phyloP scores from a whole-genome alignment of 2,113 vertebrate species.

The Dicerorhinus sumatrensis region DNA sequence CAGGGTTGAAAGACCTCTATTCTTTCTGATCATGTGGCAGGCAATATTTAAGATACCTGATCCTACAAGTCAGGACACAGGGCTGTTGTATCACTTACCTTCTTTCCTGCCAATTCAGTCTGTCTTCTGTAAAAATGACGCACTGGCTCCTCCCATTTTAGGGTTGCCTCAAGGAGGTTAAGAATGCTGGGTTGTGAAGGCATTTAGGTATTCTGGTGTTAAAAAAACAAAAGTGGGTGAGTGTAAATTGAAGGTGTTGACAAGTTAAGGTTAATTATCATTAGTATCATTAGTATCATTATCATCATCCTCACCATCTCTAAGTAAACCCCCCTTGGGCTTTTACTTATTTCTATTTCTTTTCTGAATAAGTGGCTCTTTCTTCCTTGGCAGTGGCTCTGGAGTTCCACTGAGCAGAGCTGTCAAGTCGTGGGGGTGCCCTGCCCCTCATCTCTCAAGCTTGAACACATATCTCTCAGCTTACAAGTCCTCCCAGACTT shows the following conservation, averaged over 20 bases:
- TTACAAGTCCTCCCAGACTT: neutral
- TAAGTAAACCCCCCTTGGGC: neutral
- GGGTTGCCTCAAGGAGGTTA: neutral
- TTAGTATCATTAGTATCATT: neutral
- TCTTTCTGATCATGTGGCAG: neutral
- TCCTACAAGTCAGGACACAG: neutral
- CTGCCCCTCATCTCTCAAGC: neutral
- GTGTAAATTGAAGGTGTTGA: neutral
- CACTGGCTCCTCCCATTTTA: neutral
- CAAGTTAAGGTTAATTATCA: neutral
- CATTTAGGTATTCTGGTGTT: neutral
- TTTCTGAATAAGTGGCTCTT: constrained; percentile 25
- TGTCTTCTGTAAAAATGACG: neutral
- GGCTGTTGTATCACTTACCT: constrained; percentile 19
- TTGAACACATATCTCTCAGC: neutral
- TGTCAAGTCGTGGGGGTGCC: neutral
- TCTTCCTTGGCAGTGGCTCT: constrained; percentile 4
- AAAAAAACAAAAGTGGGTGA: neutral
- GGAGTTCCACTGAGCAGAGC: neutral
- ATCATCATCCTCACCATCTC: neutral
- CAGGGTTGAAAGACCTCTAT: neutral
- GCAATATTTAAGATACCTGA: neutral
- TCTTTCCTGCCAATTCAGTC: neutral
- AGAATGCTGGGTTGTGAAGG: neutral
- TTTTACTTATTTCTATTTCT: constrained; percentile 13